phyloP scores from a whole-genome alignment of 2,888 invertebrate genomes.

The Lasioglossum malachurum region DNA sequence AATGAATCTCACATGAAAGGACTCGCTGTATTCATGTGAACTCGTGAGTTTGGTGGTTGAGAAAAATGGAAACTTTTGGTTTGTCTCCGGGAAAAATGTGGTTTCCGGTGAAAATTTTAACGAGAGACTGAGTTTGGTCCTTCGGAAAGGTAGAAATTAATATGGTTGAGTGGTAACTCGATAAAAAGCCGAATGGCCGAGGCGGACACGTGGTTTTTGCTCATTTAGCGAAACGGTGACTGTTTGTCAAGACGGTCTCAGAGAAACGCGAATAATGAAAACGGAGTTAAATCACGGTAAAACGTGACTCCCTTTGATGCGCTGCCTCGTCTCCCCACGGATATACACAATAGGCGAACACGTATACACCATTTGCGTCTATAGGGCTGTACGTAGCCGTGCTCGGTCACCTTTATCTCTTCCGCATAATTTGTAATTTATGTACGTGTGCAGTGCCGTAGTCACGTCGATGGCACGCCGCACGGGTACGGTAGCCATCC shows the following conservation, averaged over 20 bases:
- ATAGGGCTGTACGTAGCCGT: slow-evolving; percentile 12
- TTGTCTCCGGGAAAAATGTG: neutral
- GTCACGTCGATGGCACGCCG: slow-evolving; percentile 29
- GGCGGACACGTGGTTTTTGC: slow-evolving; percentile 4
- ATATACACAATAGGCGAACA: slow-evolving; percentile 7
- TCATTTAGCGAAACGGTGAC: slow-evolving; percentile 13
- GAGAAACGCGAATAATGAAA: slow-evolving; percentile 69
- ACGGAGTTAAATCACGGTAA: slow-evolving; percentile 65
- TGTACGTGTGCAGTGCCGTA: slow-evolving; percentile 55
- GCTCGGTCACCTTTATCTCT: slow-evolving; percentile 77
- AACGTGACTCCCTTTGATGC: slow-evolving; percentile 33
- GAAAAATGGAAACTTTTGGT: neutral
- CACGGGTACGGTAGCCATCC: neutral
- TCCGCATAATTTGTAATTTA: slow-evolving; percentile 80
- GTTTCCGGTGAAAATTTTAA: neutral
- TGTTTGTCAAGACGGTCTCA: slow-evolving; percentile 8
- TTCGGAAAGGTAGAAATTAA: neutral
- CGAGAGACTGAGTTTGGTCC: neutral
- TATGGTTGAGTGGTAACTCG: neutral
- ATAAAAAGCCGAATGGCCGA: neutral
- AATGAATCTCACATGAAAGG: neutral
- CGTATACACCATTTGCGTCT: slow-evolving; percentile 10
- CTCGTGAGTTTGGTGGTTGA: neutral
- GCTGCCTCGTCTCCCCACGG: neutral
- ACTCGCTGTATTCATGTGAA: neutral